Evolutionary conservation across 2,113 vertebrate genomes (phyloP).

Genomic region (Ondatra zibethicus): DNA sequence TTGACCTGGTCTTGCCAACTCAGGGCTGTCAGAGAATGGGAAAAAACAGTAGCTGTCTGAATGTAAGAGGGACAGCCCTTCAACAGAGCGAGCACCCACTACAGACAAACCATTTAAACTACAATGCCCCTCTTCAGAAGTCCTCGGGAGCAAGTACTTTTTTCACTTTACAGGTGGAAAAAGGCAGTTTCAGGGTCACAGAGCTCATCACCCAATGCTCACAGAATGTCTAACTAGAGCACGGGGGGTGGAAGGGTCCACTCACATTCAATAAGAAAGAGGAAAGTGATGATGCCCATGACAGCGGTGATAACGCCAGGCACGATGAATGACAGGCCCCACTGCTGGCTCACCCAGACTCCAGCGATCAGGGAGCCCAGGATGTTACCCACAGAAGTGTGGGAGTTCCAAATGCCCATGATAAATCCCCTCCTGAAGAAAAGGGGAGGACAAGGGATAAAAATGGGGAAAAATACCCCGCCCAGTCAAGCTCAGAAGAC

Average conservation of each 20-base stretch:
- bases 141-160: neutral
- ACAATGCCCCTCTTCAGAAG: neutral
- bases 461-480: neutral
- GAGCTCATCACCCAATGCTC: neutral
- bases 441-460: neutral
- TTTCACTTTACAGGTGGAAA: neutral
- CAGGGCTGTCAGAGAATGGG: neutral
- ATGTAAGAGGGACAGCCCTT: neutral
- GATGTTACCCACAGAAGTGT: slow-evolving; percentile 98
- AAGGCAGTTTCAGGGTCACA: neutral
- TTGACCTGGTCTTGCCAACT: neutral
- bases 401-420: slow-evolving; percentile 99
- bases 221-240: too few species aligned
- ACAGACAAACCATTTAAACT: neutral
- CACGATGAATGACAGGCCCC: slow-evolving; percentile 97
- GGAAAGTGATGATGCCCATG: slow-evolving; percentile 94
- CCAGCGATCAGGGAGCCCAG: slow-evolving; percentile 97
- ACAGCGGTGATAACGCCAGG: slow-evolving; percentile 92
- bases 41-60: neutral
- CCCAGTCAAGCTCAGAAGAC: neutral
- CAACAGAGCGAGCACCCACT: neutral
- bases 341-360: slow-evolving; percentile 90
- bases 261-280: slow-evolving; percentile 98
- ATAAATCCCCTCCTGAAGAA: slow-evolving; percentile 93
- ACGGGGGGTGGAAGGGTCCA: slow-evolving; percentile 12